phyloP scores from a whole-genome alignment of 2,797 vertebrate species.

The Spinus pinus region DNA sequence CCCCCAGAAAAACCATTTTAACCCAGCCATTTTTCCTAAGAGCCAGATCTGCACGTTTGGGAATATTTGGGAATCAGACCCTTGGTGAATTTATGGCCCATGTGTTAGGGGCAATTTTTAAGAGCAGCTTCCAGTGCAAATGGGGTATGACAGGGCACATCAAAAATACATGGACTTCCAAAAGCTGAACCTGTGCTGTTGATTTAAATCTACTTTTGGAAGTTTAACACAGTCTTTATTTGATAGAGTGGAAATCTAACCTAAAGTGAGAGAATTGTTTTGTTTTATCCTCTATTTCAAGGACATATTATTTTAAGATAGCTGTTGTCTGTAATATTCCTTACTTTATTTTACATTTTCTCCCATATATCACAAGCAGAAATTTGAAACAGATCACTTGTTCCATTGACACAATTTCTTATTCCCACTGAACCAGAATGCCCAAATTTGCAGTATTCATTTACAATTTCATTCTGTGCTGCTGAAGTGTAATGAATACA shows the following conservation, averaged over 20 bases:
- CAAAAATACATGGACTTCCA: background rate
- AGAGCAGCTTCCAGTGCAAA: background rate
- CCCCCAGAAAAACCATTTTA: background rate
- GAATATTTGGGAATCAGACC: background rate
- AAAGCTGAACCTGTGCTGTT: background rate
- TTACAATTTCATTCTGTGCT: background rate
- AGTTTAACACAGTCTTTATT: background rate
- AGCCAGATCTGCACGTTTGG: background rate
- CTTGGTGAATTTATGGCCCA: background rate
- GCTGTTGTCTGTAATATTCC: background rate
- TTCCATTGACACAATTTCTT: conserved; percentile 10
- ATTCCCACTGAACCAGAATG: background rate
- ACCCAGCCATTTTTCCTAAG: background rate
- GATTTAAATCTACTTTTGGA: background rate
- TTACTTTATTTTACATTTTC: background rate
- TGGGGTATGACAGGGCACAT: background rate
- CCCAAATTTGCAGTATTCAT: background rate
- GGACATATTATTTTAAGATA: background rate
- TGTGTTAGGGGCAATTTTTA: background rate
- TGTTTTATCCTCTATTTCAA: background rate
- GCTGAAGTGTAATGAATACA: background rate
- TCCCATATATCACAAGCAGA: background rate
- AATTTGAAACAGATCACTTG: background rate
- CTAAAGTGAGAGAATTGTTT: background rate
- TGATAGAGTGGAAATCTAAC: background rate